Base-by-base conservation (phyloP, 2,797 vertebrate species). In the Dendrocincla tyrannina region DNA sequence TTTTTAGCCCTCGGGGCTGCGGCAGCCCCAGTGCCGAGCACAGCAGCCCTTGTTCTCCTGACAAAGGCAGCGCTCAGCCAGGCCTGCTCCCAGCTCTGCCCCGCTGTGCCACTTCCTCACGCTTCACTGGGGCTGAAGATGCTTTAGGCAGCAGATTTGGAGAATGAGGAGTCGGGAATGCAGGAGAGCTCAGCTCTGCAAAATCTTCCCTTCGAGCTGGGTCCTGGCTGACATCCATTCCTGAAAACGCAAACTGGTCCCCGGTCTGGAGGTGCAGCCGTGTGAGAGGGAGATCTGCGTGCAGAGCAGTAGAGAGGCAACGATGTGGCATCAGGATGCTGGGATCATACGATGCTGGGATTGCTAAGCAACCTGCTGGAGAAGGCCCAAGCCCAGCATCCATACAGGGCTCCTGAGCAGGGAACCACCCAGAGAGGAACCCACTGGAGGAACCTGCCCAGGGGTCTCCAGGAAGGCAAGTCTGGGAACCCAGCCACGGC, bases 361-460 rank as follows among this genome's bases (percentile, higher is more conserved):
- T 95, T 96, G 96, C 97, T 94, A 95, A 88, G 97, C 97, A 94
- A 95, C 96, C 88, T 50, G 8, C 11, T 1, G 62, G 66, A 79
- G 89, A 22, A 68, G 94, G 94, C 44, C 94, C 32, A 60, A 7
- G 44, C 49, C 23, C 49, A 28, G 37, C 25, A 59, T 39, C 89
- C 27, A 63, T 77, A 10, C 81, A 10, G 46, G 59, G 52, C 79
- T 14, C 24, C 80, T 81, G 73, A 52, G 47, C 63, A 35, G 92
- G 85, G 75, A 53, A 80, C 33, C 70, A 24, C 74, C n/a, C 37
- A 6, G 42, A 68, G 24, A 35, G 77, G 44, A 72, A 33, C 66
- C 32, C 73, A 19, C 17, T 2, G 3, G 8, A 39, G 75, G 14
- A 58, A 68, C 13, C 35, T 24, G 60, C 30, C 35, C 16, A 2